Conservation (phyloP, 2,888 invertebrate species). For the Agrilus cyanescens region DNA sequence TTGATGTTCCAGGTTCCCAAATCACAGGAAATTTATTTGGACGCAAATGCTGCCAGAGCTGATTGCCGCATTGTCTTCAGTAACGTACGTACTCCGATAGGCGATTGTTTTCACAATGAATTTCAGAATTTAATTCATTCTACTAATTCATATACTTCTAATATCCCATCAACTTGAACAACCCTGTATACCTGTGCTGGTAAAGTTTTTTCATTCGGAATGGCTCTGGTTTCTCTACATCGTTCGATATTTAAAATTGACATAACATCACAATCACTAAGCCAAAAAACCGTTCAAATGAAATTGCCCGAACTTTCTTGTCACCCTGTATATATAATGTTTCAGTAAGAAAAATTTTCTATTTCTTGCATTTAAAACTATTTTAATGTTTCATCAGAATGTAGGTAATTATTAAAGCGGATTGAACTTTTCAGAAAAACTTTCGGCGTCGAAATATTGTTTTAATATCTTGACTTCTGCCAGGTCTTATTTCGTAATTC, state of each 20-base stretch:
- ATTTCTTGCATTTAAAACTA: slow-evolving; percentile 1
- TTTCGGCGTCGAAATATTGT: background rate
- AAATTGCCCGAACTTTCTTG: too few species aligned
- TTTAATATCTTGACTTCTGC: background rate
- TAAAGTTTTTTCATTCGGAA: slow-evolving; percentile 32
- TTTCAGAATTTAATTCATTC: too few species aligned
- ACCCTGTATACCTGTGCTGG: slow-evolving; percentile 31
- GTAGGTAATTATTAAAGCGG: background rate
- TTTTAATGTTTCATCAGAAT: background rate
- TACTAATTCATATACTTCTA: too few species aligned
- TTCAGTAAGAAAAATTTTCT: too few species aligned
- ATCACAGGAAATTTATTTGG: slow-evolving; percentile 40
- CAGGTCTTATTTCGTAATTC: too few species aligned
- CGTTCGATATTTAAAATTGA: slow-evolving; percentile 40
- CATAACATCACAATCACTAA: too few species aligned
- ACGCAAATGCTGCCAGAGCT: slow-evolving; percentile 37
- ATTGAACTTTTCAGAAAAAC: background rate
- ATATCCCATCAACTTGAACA: too few species aligned
- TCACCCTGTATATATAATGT: too few species aligned
- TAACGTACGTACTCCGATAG: slow-evolving; percentile 40
- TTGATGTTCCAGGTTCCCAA: slow-evolving; percentile 38
- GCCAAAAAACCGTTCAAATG: too few species aligned
- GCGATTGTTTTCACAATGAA: slow-evolving; percentile 46
- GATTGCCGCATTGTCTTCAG: slow-evolving; percentile 35
- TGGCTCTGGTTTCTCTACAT: slow-evolving; percentile 37